Conservation (phyloP, 2,888 invertebrate genomes). For the Xestobium rufovillosum region DNA sequence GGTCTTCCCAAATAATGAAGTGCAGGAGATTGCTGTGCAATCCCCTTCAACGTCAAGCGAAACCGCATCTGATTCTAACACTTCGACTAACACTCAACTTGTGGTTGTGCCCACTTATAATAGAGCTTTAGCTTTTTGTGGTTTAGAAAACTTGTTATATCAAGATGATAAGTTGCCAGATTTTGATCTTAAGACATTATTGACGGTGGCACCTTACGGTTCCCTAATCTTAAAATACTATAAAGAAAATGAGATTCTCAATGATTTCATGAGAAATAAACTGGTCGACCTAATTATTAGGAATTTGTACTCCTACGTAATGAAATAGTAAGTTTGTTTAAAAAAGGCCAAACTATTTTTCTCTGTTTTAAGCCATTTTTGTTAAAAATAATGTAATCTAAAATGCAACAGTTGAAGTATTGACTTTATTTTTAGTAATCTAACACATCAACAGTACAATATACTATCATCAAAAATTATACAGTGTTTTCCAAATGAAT, state of each 20-base stretch:
- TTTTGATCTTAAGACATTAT: conserved; percentile 12
- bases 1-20: too few relatives aligned
- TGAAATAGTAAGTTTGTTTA: conserved; percentile 14
- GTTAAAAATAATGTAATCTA: neutral
- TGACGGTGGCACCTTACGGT: conserved; percentile 10
- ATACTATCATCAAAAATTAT: conserved; percentile 9
- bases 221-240: too few relatives aligned
- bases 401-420: neutral
- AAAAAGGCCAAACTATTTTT: conserved; percentile 5
- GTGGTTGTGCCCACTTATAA: too few relatives aligned
- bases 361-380: neutral
- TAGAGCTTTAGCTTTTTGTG: conserved; percentile 9
- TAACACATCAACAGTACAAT: conserved; percentile 13
- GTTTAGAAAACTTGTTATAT: conserved; percentile 5
- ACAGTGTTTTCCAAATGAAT: conserved; percentile 11
- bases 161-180: conserved; percentile 10
- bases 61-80: too few relatives aligned
- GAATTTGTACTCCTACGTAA: conserved; percentile 10
- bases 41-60: too few relatives aligned
- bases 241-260: conserved; percentile 9
- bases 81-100: too few relatives aligned
- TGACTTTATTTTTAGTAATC: conserved; percentile 4
- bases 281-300: conserved; percentile 12
- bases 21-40: too few relatives aligned
- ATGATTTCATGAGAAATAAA: conserved; percentile 14